A percentile compares a stretch with the other conserved stretches of the same genome.
Evolutionary conservation across 2,113 vertebrate genomes (phyloP).

Genomic region (Gobio gobio): DNA sequence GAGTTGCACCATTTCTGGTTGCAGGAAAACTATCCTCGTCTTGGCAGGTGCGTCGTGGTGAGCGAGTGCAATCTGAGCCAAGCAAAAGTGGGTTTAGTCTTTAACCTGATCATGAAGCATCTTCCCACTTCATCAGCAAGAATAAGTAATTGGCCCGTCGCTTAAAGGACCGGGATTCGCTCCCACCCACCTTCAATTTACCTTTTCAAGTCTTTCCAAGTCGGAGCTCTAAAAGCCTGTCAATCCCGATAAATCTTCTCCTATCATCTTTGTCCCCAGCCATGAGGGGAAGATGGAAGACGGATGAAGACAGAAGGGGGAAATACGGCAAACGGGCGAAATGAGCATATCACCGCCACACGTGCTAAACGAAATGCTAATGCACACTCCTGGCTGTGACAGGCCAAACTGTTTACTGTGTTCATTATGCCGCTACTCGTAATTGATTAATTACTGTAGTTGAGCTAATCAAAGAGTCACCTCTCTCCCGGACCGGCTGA

Average conservation of each 20-base stretch:
- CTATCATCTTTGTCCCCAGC: slow-evolving; percentile 55
- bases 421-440: slow-evolving; percentile 68
- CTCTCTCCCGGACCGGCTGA: slow-evolving; percentile 64
- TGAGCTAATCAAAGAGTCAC: slow-evolving; percentile 76
- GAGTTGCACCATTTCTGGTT: not conserved
- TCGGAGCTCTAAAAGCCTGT: slow-evolving; percentile 49
- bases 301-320: not conserved
- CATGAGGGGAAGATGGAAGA: slow-evolving; percentile 19
- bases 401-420: slow-evolving; percentile 55
- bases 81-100: slow-evolving; percentile 36
- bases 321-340: not conserved
- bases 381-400: slow-evolving; percentile 51
- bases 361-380: slow-evolving; percentile 24
- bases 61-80: not conserved
- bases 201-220: slow-evolving; percentile 44
- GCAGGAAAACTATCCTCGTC: not conserved
- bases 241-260: slow-evolving; percentile 60
- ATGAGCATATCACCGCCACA: not conserved
- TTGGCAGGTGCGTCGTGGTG: not conserved
- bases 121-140: slow-evolving; percentile 46
- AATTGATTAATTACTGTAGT: slow-evolving; percentile 75
- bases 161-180: slow-evolving; percentile 30
- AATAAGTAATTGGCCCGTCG: slow-evolving; percentile 29
- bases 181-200: slow-evolving; percentile 23
- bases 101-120: slow-evolving; percentile 39